Percentiles rank a stretch among this genome's conserved stretches.
Evolutionary conservation across 2,113 vertebrate species (phyloP).

Genomic region (Corapipo altera): DNA sequence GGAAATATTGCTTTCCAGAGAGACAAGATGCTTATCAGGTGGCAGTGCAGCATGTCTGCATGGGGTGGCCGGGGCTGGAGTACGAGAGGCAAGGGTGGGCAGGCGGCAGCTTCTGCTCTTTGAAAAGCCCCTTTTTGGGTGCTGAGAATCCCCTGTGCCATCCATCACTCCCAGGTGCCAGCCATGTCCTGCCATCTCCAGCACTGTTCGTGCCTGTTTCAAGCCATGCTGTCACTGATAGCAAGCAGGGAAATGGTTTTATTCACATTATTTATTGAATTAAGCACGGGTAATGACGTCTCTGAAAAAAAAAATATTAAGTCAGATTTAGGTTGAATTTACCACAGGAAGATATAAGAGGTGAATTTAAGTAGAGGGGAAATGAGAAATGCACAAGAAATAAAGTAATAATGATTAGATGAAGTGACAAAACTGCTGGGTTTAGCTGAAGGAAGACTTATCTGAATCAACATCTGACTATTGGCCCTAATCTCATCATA

Average conservation of each 20-base stretch:
- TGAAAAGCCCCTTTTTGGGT: background rate
- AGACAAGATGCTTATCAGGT: background rate
- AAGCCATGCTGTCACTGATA: background rate
- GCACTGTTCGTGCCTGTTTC: fast-evolving
- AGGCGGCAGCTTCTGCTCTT: background rate
- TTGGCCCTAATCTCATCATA: background rate
- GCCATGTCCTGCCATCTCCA: background rate
- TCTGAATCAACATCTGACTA: background rate
- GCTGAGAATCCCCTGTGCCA: background rate
- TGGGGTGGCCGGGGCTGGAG: fast-evolving
- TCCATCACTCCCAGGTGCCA: background rate
- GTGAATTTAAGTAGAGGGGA: background rate
- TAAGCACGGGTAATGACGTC: background rate
- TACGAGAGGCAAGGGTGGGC: background rate
- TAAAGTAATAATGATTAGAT: background rate
- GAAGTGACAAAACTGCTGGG: background rate
- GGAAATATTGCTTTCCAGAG: constrained; percentile 6
- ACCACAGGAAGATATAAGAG: background rate
- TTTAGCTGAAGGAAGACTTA: background rate
- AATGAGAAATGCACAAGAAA: background rate
- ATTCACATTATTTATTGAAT: background rate
- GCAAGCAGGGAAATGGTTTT: background rate
- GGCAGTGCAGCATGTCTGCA: background rate
- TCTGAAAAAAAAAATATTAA: background rate
- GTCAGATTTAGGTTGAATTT: background rate